Conservation (phyloP, 2,113 vertebrate species). For the Circaetus cinerascens region DNA sequence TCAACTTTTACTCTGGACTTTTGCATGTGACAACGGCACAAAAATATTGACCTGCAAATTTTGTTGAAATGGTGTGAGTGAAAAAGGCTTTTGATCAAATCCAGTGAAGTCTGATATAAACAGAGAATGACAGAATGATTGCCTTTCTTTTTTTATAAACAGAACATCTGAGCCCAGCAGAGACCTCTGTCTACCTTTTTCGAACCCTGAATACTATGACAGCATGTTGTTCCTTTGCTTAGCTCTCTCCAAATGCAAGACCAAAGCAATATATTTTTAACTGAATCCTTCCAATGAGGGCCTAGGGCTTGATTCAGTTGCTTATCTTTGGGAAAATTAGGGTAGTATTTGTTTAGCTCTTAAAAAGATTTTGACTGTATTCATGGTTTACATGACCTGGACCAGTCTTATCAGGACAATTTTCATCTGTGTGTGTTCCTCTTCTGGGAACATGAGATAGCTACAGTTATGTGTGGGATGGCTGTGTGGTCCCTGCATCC, state of each 20-base stretch:
- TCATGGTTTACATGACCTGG: neutral
- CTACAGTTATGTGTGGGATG: neutral
- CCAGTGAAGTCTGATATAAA: neutral
- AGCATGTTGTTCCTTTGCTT: neutral
- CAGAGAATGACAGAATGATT: neutral
- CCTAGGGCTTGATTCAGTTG: neutral
- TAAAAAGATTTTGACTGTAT: neutral
- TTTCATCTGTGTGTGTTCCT: neutral
- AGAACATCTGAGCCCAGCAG: neutral
- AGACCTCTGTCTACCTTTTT: neutral
- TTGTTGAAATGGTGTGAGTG: neutral
- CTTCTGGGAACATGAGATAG: neutral
- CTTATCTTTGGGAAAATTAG: neutral
- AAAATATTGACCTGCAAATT: neutral
- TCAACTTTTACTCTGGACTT: neutral
- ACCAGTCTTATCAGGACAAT: neutral
- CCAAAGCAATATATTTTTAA: neutral
- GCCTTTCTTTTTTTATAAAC: accelerated
- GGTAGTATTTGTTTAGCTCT: neutral
- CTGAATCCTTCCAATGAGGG: neutral
- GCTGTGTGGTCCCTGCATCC: neutral
- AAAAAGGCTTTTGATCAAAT: neutral
- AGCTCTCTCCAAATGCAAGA: neutral
- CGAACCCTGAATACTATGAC: neutral
- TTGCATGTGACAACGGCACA: neutral